Evolutionary conservation across 2,797 vertebrate genomes (phyloP), one percentile per base, ranked within the genome.

Genomic region (Pagetopsis macropterus): DNA sequence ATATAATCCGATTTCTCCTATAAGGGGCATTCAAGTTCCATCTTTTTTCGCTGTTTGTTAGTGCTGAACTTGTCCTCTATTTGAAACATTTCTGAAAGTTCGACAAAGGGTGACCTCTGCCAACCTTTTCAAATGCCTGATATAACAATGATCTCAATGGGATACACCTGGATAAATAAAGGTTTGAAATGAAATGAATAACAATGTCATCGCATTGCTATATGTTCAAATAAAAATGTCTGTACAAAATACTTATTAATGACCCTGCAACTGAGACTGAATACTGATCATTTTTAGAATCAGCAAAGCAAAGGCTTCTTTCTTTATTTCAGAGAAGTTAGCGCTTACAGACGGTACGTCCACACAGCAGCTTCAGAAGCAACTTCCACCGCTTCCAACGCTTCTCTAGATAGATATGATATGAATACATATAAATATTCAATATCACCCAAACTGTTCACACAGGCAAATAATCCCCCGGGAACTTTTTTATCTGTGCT

Each of bases 391-490:
- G 19, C 19, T n/a, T n/a, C n/a, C n/a, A n/a, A n/a, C n/a, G n/a
- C n/a, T 19, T 19, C 19, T 19, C 19, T 19, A n/a, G n/a, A n/a
- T n/a, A 67, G 43, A 46, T 65, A 37, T n/a, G 58, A 61, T 50
- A 46, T 56, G 52, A 80, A 75, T 51, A 78, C 12, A 44, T n/a
- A 33, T 31, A 33, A 55, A 74, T 72, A 76, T 64, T 83, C 27
- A 67, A 63, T 58, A 52, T 41, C 64, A 44, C 10, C 27, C 45
- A 54, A 51, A 62, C 40, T 49, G 41, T 64, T 66, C 43, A 59
- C 69, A 56, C 69, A 76, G 56, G 45, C 68, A 62, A 17, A 65
- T 71, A 79, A 68, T 76, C 69, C 65, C 50, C 14, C 14, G 45
- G 65, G 72, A 61, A 49, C 11, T 37, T 33, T 77, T 77, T 56